Percentiles rank a stretch among this genome's conserved stretches.
These are phyloP conservation scores for Charina bottae DNA, from an alignment of 2,113 vertebrate genomes.

Conservation along the genomic window DNA sequence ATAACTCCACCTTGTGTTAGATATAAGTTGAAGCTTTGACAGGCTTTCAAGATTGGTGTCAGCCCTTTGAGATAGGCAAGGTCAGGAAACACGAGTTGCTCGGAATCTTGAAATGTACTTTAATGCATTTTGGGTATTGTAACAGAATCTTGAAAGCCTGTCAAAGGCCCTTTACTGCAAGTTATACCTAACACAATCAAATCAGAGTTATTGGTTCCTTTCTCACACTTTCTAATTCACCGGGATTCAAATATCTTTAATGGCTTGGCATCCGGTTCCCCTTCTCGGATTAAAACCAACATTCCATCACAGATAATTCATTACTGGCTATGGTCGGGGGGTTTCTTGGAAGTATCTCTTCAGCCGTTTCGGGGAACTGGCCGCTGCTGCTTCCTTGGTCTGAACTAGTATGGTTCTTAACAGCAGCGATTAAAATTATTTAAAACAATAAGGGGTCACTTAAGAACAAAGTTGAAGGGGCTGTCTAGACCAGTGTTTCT, in stretches of 20 bases:
- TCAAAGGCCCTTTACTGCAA: not conserved
- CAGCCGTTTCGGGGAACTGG: not conserved
- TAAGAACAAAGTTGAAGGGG: not conserved
- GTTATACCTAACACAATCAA: not conserved
- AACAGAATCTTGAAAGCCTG: not conserved
- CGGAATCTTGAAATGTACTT: not conserved
- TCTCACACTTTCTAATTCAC: not conserved
- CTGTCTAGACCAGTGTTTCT: not conserved
- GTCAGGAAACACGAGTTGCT: not conserved
- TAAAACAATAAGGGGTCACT: not conserved
- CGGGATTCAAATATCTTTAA: not conserved
- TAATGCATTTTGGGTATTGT: not conserved
- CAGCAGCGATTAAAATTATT: not conserved
- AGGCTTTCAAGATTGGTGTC: not conserved
- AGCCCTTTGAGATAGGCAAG: not conserved
- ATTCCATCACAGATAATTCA: not conserved
- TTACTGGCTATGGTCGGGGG: not conserved
- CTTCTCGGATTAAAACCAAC: not conserved
- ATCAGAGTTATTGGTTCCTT: not conserved
- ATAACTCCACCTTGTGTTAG: not conserved
- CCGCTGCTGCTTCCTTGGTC: not conserved
- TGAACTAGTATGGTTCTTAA: not conserved
- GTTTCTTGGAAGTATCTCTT: not conserved
- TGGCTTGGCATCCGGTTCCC: not conserved
- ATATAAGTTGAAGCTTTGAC: not conserved